A percentile compares a stretch with the other conserved stretches of the same genome.
Conservation (phyloP, 2,113 vertebrate species). For the Callopanchax toddi region DNA sequence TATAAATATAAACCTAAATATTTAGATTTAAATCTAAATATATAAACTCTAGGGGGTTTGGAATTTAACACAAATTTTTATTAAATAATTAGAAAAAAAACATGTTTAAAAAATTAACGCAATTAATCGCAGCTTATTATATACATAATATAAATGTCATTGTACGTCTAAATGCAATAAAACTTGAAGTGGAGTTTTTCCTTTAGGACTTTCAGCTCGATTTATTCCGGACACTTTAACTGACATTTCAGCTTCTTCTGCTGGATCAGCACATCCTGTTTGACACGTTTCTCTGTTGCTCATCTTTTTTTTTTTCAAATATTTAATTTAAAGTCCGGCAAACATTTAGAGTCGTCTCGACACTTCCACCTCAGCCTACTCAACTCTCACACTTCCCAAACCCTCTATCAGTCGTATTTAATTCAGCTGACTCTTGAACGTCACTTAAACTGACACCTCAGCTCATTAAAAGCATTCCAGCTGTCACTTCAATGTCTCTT, state of each 20-base stretch:
- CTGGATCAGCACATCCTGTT: background rate
- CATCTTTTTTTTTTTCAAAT: background rate
- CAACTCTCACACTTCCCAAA: background rate
- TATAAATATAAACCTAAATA: no score
- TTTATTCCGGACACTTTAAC: background rate
- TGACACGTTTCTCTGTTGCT: background rate
- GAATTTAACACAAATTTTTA: no score
- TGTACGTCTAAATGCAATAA: no score
- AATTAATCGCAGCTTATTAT: no score
- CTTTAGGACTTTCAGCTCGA: background rate
- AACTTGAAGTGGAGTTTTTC: no score
- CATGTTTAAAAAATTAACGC: no score
- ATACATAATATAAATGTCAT: no score
- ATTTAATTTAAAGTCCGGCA: background rate
- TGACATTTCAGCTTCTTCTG: background rate
- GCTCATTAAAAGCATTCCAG: background rate
- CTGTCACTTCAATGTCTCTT: background rate
- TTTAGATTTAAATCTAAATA: no score
- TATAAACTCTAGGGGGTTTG: no score
- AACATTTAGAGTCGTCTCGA: background rate
- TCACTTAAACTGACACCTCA: background rate
- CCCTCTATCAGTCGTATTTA: background rate
- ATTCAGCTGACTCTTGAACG: constrained; percentile 2
- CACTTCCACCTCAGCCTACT: background rate
- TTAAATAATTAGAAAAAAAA: no score